These are phyloP conservation scores for Drosophila lini DNA, from an alignment of 1,140 invertebrate species.

Conservation along the genomic window DNA sequence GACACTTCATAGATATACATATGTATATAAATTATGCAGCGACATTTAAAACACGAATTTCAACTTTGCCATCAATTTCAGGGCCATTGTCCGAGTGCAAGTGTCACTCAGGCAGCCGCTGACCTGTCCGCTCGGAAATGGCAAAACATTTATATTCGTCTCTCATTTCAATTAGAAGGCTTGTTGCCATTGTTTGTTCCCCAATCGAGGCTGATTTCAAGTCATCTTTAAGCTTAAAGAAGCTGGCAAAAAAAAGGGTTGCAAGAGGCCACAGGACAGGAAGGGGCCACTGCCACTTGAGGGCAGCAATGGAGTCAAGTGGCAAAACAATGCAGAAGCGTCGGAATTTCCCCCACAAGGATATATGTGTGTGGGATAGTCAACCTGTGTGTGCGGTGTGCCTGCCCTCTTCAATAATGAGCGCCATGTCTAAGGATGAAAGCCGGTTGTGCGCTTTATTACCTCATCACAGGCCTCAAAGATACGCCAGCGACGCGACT, in stretches of 20 bases:
- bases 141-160: constrained; percentile 66
- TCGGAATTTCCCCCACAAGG: constrained; percentile 61
- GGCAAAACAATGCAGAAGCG: constrained; percentile 75
- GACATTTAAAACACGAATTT: constrained; percentile 71
- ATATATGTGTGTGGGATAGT: constrained; percentile 13
- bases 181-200: constrained; percentile 33
- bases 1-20: constrained; percentile 7
- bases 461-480: constrained; percentile 34
- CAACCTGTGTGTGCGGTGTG: constrained; percentile 35
- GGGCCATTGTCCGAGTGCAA: constrained; percentile 58
- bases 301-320: constrained; percentile 79
- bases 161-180: constrained; percentile 39
- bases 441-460: constrained; percentile 50
- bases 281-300: constrained; percentile 49
- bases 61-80: constrained; percentile 59
- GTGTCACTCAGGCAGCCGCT: constrained; percentile 33
- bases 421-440: constrained; percentile 71
- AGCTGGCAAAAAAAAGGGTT: constrained; percentile 17
- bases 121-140: constrained; percentile 65
- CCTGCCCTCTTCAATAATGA: constrained; percentile 70
- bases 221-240: constrained; percentile 28
- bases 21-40: constrained; percentile 45
- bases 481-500: constrained; percentile 5
- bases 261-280: constrained; percentile 47
- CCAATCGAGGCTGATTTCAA: constrained; percentile 6